Evolutionary conservation across 2,888 invertebrate species (phyloP).

Genomic region (Torymus aiolomorphi): DNA sequence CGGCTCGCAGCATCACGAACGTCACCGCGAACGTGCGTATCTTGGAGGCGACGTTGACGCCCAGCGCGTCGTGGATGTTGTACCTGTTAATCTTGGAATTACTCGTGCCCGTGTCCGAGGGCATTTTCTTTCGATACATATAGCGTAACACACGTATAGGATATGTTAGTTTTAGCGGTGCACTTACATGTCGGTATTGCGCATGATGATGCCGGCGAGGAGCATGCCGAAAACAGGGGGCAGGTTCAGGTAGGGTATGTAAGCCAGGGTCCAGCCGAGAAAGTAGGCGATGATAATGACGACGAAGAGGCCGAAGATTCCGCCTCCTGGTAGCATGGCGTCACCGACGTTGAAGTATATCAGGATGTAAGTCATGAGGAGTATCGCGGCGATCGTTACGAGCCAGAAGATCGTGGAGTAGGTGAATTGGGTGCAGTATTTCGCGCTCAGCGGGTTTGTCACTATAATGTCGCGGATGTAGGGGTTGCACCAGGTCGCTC

Average conservation of each 20-base stretch:
- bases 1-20: slow-evolving; percentile 70
- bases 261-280: slow-evolving; percentile 68
- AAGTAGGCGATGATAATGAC: slow-evolving; percentile 65
- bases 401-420: slow-evolving; percentile 66
- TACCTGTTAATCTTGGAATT: slow-evolving; percentile 56
- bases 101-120: neutral
- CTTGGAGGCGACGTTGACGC: slow-evolving; percentile 60
- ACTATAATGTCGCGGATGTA: slow-evolving; percentile 64
- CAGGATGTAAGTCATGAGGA: slow-evolving; percentile 61
- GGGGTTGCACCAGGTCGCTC: slow-evolving; percentile 64
- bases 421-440: slow-evolving; percentile 57
- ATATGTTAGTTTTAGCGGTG: no score
- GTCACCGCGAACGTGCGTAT: slow-evolving; percentile 69
- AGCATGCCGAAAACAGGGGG: slow-evolving; percentile 82
- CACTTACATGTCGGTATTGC: slow-evolving; percentile 51
- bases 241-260: slow-evolving; percentile 68
- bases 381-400: slow-evolving; percentile 56
- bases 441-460: slow-evolving; percentile 59
- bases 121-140: no score
- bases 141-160: no score
- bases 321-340: slow-evolving; percentile 65
- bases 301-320: slow-evolving; percentile 64
- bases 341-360: slow-evolving; percentile 67
- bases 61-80: slow-evolving; percentile 67
- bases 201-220: slow-evolving; percentile 77